Percentiles rank a stretch among this genome's conserved stretches.
Evolutionary conservation across 2,888 invertebrate species (phyloP).

Genomic region (Suillia variegata): DNA sequence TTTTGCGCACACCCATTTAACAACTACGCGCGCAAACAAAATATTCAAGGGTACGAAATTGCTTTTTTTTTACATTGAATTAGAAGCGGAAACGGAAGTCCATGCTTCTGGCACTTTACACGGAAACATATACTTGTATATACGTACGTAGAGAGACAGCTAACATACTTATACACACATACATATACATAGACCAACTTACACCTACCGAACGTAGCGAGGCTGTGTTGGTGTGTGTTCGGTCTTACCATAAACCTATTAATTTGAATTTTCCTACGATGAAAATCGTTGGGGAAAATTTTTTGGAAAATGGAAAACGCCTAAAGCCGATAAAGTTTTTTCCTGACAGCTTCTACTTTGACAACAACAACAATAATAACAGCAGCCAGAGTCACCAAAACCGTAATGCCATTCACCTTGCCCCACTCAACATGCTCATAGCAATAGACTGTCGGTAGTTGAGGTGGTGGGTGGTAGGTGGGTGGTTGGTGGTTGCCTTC

Average conservation of each 20-base stretch:
- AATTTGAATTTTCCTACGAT: constrained; percentile 14
- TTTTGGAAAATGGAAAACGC: constrained; percentile 1
- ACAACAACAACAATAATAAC: no score
- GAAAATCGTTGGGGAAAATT: constrained; percentile 6
- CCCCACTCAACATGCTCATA: background rate
- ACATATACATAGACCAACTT: no score
- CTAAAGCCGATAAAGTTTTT: constrained; percentile 7
- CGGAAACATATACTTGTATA: background rate
- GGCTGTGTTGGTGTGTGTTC: background rate
- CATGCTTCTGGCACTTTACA: background rate
- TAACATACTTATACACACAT: no score
- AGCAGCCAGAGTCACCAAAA: background rate
- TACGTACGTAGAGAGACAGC: no score
- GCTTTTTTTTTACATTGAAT: background rate
- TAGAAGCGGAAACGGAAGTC: background rate
- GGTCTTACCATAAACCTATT: constrained; percentile 9
- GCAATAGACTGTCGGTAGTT: no score
- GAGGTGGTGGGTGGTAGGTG: background rate
- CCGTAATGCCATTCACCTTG: background rate
- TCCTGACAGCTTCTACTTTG: background rate
- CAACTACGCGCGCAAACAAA: background rate
- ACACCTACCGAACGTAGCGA: no score
- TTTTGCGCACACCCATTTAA: background rate
- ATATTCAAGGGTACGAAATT: background rate
- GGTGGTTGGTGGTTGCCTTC: constrained; percentile 3